Conservation (phyloP, 2,888 invertebrate genomes). For the Melipona bicolor region DNA sequence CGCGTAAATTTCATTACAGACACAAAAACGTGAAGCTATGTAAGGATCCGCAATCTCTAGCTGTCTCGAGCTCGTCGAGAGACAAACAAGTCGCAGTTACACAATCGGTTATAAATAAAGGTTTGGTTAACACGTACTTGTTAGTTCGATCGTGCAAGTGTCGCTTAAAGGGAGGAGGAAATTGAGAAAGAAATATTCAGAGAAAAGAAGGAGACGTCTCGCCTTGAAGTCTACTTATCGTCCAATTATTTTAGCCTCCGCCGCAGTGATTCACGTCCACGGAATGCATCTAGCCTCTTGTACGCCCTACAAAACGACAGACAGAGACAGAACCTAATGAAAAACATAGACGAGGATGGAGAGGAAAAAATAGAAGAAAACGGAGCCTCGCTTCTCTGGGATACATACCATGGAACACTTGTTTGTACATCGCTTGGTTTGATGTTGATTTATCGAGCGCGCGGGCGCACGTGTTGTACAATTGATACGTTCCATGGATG, state of each 20-base stretch:
- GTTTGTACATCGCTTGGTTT: constrained; percentile 18
- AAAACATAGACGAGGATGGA: background rate
- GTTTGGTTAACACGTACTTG: too few relatives aligned
- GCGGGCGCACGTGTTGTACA: constrained; percentile 24
- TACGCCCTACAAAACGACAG: constrained; percentile 25
- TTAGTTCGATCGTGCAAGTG: background rate
- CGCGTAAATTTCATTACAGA: too few relatives aligned
- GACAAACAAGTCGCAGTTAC: too few relatives aligned
- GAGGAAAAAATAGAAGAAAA: background rate
- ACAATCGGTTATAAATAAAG: too few relatives aligned
- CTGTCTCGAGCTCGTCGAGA: too few relatives aligned
- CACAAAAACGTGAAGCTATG: too few relatives aligned
- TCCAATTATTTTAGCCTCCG: constrained; percentile 50
- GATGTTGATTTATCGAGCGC: constrained; percentile 36
- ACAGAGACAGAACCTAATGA: background rate
- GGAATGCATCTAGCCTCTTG: constrained; percentile 46
- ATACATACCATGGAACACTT: constrained; percentile 33
- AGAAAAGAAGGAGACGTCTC: constrained; percentile 7
- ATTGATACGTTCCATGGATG: constrained; percentile 18
- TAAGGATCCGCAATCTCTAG: too few relatives aligned
- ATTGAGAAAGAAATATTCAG: too few relatives aligned
- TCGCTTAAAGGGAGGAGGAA: background rate
- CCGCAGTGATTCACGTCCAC: constrained; percentile 45
- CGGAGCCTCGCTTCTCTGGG: constrained; percentile 13
- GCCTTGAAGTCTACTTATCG: constrained; percentile 46